Base-by-base conservation (phyloP, 2,888 invertebrate genomes). In the Cyclophora punctaria region DNA sequence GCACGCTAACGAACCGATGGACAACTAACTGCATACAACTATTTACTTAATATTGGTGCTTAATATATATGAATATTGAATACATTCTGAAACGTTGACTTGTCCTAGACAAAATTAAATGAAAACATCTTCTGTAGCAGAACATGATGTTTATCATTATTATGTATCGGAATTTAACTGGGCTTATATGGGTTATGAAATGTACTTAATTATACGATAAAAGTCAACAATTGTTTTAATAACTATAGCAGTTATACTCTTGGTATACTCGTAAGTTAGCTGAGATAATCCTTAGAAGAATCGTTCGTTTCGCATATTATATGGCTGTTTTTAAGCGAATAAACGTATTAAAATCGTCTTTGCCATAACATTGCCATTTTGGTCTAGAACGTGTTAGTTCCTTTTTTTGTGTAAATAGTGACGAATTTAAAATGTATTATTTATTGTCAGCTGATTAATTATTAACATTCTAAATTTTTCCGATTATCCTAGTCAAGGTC, bases 311-410 rank as follows among this genome's bases (percentile, higher is more conserved):
- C 66, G 37, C 37, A 37, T 37, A 37, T 37, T 43, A 43, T 80
- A 78, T 75, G 81, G 81, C 79, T 81, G 80, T 78, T 75, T 66
- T 72, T 76, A 20, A 79, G 71, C 67, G 66, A 73, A 71, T 73
- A 67, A 71, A 75, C 64, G 70, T 78, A 77, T 70, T 77, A 73
- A 76, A 71, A 76, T 78, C 75, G 73, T 79, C 63, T 80, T 83
- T 87, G 87, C 87, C 87, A 87, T 86, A 82, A 83, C 75, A 82
- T 87, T 87, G 87, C 87, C 87, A 88, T 86, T 84, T 84, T 75
- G 83, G 84, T 83, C 76, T 83, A 84, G 75, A 83, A 76, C 75
- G 79, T 81, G 78, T 84, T 80, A 87, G 87, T 88, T 88, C 87
- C 87, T 87, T 79, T 80, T 76, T 44, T 44, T 76, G 75, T 74